Conservation (phyloP, 2,797 vertebrate species). For the Eremophila alpestris region DNA sequence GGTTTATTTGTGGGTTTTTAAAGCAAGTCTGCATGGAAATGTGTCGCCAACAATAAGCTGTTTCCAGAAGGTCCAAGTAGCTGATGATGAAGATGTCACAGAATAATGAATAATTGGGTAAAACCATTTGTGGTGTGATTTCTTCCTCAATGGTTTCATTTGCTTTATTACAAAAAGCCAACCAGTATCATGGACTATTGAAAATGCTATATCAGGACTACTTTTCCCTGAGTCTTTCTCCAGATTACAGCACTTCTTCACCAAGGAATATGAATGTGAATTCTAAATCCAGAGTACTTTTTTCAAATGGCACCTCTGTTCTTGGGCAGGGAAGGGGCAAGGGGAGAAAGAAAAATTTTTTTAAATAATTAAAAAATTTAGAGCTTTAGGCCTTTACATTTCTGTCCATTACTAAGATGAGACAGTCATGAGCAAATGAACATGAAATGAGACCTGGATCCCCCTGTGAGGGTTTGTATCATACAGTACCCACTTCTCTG, state of each 20-base stretch:
- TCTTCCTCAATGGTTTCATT: background rate
- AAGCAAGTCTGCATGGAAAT: background rate
- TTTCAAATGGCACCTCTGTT: background rate
- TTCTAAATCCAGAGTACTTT: background rate
- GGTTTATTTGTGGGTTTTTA: background rate
- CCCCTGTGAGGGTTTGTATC: background rate
- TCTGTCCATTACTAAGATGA: background rate
- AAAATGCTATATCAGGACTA: background rate
- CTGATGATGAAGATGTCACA: background rate
- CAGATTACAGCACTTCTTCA: background rate
- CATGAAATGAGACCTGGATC: background rate
- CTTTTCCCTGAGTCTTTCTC: background rate
- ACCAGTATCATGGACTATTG: background rate
- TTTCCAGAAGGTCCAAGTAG: background rate
- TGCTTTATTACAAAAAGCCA: background rate
- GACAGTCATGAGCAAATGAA: background rate
- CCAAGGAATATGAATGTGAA: background rate
- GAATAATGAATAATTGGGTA: background rate
- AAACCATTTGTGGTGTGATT: background rate
- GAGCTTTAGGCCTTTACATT: background rate
- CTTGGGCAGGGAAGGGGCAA: background rate
- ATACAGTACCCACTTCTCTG: background rate
- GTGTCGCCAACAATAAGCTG: background rate
- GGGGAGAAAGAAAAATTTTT: rapidly evolving
- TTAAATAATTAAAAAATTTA: background rate